Evolutionary conservation across 2,113 vertebrate species (phyloP).

Genomic region (Trematocara marginatum): DNA sequence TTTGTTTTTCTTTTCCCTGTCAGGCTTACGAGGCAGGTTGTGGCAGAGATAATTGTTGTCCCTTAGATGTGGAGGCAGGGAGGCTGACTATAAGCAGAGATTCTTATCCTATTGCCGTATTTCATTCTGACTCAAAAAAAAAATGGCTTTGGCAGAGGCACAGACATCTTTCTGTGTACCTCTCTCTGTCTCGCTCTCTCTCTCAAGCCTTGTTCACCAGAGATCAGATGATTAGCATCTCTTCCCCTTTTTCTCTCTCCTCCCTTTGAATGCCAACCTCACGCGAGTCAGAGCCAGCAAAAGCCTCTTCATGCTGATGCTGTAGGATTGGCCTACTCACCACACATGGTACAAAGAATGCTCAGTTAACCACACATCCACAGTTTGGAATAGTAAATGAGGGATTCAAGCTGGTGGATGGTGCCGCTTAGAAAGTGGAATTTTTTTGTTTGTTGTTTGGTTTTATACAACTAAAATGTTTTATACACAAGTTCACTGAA

Average conservation of each 20-base stretch:
- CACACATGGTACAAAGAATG: not conserved
- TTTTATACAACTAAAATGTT: not conserved
- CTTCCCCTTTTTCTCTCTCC: conserved; percentile 12
- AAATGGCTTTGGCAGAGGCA: conserved; percentile 20
- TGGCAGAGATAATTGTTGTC: conserved; percentile 28
- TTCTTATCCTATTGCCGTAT: conserved; percentile 36
- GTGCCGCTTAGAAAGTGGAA: not conserved
- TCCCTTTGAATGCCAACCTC: conserved; percentile 32
- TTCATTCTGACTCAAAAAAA: conserved; percentile 17
- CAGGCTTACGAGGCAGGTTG: not conserved
- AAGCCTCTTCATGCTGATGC: conserved; percentile 21
- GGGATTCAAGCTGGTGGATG: not conserved
- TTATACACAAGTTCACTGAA: not conserved
- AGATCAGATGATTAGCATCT: conserved; percentile 50
- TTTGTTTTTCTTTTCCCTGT: not conserved
- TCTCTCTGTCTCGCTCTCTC: not conserved
- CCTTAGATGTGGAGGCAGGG: not conserved
- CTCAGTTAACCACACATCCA: conserved; percentile 12
- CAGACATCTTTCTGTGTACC: conserved; percentile 14
- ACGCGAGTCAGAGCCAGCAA: conserved; percentile 6
- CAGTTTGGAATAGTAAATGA: conserved; percentile 20
- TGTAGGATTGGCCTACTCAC: conserved; percentile 16
- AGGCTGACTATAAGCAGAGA: conserved; percentile 18
- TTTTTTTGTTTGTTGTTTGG: not conserved
- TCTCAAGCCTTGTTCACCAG: conserved; percentile 34